Base-by-base conservation (phyloP, 2,113 vertebrate genomes). In the Nansenia antarctica region DNA sequence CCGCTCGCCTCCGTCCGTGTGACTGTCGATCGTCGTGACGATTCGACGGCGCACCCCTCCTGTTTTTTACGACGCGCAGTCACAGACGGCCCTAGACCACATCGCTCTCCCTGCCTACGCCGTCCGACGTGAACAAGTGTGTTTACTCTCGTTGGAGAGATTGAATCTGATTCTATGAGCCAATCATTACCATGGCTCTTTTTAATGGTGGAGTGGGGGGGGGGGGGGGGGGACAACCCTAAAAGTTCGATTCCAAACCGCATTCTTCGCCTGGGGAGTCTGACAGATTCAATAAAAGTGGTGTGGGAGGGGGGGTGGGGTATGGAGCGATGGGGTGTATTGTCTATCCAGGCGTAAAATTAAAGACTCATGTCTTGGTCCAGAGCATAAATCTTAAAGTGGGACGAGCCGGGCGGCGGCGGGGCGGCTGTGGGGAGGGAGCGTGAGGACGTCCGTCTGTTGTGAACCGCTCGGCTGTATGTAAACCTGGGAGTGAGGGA, bases 281-380 rank as follows among this genome's bases (percentile, higher is more conserved):
- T 66, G 66, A 74, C 76, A 75, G 74, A 84, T 86, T 83, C 67
- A 4, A 84, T 80, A 82, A 70, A 76, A 69, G 77, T 69, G 76
- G 61, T 82, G 68, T 77, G 87, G 85, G 82, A 85, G 77, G 85
- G 74, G 72, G 77, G n/a, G 61, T 82, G 68, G 78, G 87, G 85
- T 83, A 85, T 79, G 85, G 74, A 73, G 77, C 65, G 73, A 80
- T 73, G 76, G 76, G 76, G 76, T 85, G 69, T 69, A 77, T 77
- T 85, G 72, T 79, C 61, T 82, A 83, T 72, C 83, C 85, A 84
- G 80, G 87, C 85, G 78, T 86, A 88, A 90, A 89, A 90, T 90
- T 84, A 88, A 86, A 89, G 78, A 84, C 71, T 79, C 82, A 74
- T 83, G 81, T 85, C 72, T 67, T 30, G 71, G 77, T 85, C 86